Percentiles rank a stretch among this genome's conserved stretches.
Conservation (phyloP, 2,113 vertebrate genomes). For the Hemichromis elongatus region DNA sequence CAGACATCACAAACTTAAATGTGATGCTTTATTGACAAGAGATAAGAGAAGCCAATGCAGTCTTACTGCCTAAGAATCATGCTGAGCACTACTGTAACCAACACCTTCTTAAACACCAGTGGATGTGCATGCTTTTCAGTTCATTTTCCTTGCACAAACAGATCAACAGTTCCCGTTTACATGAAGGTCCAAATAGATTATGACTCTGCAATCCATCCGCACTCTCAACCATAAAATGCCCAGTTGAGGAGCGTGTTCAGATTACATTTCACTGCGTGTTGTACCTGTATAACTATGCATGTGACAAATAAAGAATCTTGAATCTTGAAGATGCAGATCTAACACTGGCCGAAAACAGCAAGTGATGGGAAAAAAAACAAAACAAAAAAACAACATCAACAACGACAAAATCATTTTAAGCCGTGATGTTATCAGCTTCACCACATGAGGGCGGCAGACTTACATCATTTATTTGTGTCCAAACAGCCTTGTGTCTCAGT, state of each 20-base stretch:
- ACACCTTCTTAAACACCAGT: background rate
- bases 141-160: background rate
- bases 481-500: background rate
- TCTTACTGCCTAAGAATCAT: background rate
- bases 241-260: too few species aligned
- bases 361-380: too few species aligned
- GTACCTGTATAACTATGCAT: too few species aligned
- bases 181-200: background rate
- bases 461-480: background rate
- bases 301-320: too few species aligned
- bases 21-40: background rate
- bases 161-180: background rate
- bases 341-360: too few species aligned
- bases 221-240: too few species aligned
- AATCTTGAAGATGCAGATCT: too few species aligned
- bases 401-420: background rate
- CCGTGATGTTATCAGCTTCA: background rate
- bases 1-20: background rate
- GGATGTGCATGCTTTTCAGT: background rate
- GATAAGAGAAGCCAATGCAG: background rate
- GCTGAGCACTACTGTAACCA: background rate
- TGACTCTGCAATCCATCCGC: background rate
- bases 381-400: background rate
- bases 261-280: too few species aligned
- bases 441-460: conserved; percentile 38